These are phyloP conservation scores for Hestina assimilis DNA, from an alignment of 1,140 invertebrate species.

Conservation along the genomic window DNA sequence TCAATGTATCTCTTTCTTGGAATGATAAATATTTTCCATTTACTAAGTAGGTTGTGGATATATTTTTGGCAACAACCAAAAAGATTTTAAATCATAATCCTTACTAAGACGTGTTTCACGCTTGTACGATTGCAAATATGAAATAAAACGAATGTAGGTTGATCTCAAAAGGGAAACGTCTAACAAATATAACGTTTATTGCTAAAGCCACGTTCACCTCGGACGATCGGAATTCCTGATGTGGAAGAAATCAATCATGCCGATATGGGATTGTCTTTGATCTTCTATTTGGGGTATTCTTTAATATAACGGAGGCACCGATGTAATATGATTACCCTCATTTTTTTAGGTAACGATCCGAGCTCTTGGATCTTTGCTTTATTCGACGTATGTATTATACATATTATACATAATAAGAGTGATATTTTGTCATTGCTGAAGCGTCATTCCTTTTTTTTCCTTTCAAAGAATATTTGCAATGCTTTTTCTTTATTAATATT, in stretches of 20 bases:
- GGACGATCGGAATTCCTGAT: slow-evolving; percentile 8
- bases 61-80: neutral
- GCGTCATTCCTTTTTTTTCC: too few relatives aligned
- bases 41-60: neutral
- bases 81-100: neutral
- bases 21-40: neutral
- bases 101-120: too few relatives aligned
- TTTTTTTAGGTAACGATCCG: too few relatives aligned
- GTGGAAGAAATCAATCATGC: slow-evolving; percentile 34
- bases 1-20: neutral
- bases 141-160: neutral
- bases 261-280: slow-evolving; percentile 23
- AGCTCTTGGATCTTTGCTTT: too few relatives aligned
- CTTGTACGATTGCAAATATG: neutral
- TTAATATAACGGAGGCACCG: too few relatives aligned
- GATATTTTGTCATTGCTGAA: too few relatives aligned
- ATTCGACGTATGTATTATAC: too few relatives aligned
- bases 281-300: slow-evolving; percentile 19
- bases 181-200: slow-evolving; percentile 19
- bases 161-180: neutral
- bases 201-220: slow-evolving; percentile 30
- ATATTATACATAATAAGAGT: too few relatives aligned
- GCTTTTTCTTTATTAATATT: too few relatives aligned
- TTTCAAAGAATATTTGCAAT: too few relatives aligned
- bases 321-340: too few relatives aligned